phyloP scores from a whole-genome alignment of 2,113 vertebrate genomes.

The Calidris pygmaea region DNA sequence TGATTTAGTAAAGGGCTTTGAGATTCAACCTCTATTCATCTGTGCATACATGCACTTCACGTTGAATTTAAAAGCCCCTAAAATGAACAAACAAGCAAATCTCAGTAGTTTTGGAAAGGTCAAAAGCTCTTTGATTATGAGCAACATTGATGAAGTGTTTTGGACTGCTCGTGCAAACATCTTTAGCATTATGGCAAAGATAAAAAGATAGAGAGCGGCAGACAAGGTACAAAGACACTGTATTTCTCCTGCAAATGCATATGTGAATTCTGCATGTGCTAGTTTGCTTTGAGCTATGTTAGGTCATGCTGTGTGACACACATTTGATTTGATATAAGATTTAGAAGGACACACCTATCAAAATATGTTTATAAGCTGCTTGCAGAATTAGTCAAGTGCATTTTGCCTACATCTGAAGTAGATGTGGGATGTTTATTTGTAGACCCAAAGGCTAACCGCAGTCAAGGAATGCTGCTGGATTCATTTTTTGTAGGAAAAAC shows the following conservation, averaged over 20 bases:
- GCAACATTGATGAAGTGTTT: not conserved
- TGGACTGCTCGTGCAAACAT: not conserved
- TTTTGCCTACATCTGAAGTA: not conserved
- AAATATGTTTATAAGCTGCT: slow-evolving; percentile 31
- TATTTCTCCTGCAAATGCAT: not conserved
- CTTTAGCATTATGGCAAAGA: not conserved
- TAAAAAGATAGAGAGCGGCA: not conserved
- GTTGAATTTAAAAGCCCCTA: not conserved
- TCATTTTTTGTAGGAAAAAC: not conserved
- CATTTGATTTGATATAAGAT: slow-evolving; percentile 24
- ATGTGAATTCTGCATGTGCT: slow-evolving; percentile 29
- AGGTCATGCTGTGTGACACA: slow-evolving; percentile 8
- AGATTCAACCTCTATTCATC: not conserved
- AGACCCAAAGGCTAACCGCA: not conserved
- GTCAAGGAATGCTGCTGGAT: not conserved
- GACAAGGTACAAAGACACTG: slow-evolving; percentile 17
- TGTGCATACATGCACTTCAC: not conserved
- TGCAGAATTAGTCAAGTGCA: slow-evolving; percentile 31
- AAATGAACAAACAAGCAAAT: not conserved
- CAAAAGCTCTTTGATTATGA: not conserved
- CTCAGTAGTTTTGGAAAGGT: not conserved
- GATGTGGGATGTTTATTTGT: not conserved
- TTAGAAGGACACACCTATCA: slow-evolving; percentile 54
- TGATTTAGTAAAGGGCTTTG: not conserved
- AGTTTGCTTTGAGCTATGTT: slow-evolving; percentile 44